These are phyloP conservation scores for Rhagophthalmus giganteus DNA, from an alignment of 2,888 invertebrate genomes.

Conservation along the genomic window DNA sequence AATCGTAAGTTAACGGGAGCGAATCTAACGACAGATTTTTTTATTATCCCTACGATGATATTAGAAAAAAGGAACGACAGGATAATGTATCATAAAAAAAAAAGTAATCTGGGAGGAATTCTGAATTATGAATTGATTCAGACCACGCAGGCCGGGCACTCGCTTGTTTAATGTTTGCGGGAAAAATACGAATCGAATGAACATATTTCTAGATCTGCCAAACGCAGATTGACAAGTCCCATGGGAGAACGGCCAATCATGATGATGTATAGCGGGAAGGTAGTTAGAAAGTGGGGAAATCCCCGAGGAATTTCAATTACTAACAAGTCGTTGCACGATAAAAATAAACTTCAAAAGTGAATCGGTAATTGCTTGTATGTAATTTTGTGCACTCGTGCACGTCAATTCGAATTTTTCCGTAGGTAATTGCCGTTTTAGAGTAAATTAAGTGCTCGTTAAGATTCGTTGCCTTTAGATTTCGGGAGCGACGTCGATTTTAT, in stretches of 20 bases:
- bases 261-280: slow-evolving; percentile 40
- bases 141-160: not conserved
- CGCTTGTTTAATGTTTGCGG: slow-evolving; percentile 7
- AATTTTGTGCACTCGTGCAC: too few relatives aligned
- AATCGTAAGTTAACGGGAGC: not conserved
- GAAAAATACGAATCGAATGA: slow-evolving; percentile 23
- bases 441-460: too few relatives aligned
- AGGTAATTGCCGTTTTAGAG: too few relatives aligned
- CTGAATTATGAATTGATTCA: slow-evolving; percentile 18
- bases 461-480: too few relatives aligned
- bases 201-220: slow-evolving; percentile 41
- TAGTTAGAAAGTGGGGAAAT: slow-evolving; percentile 12
- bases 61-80: slow-evolving; percentile 7
- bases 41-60: slow-evolving; percentile 10
- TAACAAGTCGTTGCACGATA: slow-evolving; percentile 3
- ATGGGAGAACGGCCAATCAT: slow-evolving; percentile 40
- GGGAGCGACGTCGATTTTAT: too few relatives aligned
- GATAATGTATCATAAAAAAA: slow-evolving; percentile 15
- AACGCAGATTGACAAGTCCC: slow-evolving; percentile 43
- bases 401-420: too few relatives aligned
- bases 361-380: not conserved
- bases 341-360: slow-evolving; percentile 1
- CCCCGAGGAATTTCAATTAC: slow-evolving; percentile 17
- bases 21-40: too few relatives aligned
- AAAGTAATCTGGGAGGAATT: slow-evolving; percentile 14